phyloP scores from a whole-genome alignment of 2,113 vertebrate species.

The Rhabdornis inornatus region DNA sequence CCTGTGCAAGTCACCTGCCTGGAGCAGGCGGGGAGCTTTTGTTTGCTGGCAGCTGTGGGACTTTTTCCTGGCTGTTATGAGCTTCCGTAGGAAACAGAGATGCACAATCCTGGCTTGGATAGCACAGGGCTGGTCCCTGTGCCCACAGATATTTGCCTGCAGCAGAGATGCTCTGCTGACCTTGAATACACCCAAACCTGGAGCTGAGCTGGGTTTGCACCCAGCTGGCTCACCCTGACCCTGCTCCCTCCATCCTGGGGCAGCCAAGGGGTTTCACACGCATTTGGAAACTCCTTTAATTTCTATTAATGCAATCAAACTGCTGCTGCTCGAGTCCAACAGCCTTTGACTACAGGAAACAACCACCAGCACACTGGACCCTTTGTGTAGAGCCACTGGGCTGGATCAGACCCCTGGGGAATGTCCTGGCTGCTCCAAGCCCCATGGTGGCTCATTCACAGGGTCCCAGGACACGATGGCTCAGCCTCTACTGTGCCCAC shows the following conservation, averaged over 20 bases:
- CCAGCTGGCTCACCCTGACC: rapidly evolving
- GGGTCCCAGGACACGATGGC: rapidly evolving
- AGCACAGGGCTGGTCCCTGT: rapidly evolving
- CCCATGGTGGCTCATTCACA: rapidly evolving
- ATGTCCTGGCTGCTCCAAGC: not conserved
- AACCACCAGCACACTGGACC: not conserved
- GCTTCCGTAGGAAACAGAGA: not conserved
- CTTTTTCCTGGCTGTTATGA: not conserved
- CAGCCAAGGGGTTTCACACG: not conserved
- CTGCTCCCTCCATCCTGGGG: not conserved
- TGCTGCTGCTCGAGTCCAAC: not conserved
- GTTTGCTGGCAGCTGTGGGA: not conserved
- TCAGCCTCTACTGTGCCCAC: not conserved
- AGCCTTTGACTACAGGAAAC: not conserved
- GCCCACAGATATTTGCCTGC: not conserved
- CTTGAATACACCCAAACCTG: not conserved
- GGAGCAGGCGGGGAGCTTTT: not conserved
- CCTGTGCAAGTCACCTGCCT: not conserved
- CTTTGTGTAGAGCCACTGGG: not conserved
- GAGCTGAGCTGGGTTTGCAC: not conserved
- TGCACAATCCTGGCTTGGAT: not conserved
- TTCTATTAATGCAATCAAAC: not conserved
- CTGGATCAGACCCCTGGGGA: not conserved
- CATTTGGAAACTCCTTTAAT: not conserved
- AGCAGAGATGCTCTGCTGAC: not conserved